Evolutionary conservation across 2,113 vertebrate genomes (phyloP).

Genomic region (Phaethon lepturus): DNA sequence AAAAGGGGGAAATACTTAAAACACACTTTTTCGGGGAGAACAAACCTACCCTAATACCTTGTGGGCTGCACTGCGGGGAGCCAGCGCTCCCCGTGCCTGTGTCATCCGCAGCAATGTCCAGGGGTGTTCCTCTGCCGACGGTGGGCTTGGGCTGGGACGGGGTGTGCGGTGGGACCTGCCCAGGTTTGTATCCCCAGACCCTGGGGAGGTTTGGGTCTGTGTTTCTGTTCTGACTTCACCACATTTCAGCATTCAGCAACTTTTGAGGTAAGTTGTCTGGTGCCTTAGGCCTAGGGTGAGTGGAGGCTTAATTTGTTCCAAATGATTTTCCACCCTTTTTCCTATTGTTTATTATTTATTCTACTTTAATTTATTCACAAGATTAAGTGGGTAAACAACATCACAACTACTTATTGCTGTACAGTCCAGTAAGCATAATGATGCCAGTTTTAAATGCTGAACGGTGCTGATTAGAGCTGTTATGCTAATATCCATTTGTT

Average conservation of each 20-base stretch:
- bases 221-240: background rate
- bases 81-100: accelerated
- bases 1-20: background rate
- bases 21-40: accelerated
- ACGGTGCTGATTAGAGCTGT: background rate
- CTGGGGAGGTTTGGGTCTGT: background rate
- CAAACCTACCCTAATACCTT: too few relatives aligned
- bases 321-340: slow-evolving; percentile 41
- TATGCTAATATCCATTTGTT: slow-evolving; percentile 13
- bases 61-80: background rate
- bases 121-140: too few relatives aligned
- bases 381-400: slow-evolving; percentile 64
- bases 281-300: background rate
- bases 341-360: slow-evolving; percentile 64
- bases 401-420: slow-evolving; percentile 20
- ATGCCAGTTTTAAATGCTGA: slow-evolving; percentile 20
- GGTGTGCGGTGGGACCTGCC: background rate
- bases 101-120: accelerated
- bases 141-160: background rate
- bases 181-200: background rate
- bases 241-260: accelerated
- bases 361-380: slow-evolving; percentile 61
- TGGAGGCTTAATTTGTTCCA: slow-evolving; percentile 8
- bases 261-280: background rate
- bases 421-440: slow-evolving; percentile 58